phyloP scores from a whole-genome alignment of 1,140 invertebrate genomes.

The Hyphantria cunea region DNA sequence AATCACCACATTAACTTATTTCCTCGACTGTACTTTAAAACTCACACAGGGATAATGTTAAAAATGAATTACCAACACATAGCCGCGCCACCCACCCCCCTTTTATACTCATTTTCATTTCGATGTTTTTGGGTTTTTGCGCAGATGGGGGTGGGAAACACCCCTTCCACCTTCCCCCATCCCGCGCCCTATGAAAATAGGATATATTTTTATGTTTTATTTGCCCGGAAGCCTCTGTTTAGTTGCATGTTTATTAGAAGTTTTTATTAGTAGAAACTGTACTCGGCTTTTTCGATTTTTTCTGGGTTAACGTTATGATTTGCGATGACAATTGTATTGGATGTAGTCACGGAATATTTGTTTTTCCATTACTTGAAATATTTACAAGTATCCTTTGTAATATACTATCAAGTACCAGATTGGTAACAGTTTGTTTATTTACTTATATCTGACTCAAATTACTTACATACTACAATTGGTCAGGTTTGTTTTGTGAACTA shows the following conservation, averaged over 20 bases:
- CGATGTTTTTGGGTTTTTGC: slow-evolving; percentile 82
- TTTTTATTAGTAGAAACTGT: slow-evolving; percentile 78
- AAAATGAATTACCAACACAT: slow-evolving; percentile 81
- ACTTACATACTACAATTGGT: no score
- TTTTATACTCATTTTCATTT: slow-evolving; percentile 80
- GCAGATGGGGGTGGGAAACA: slow-evolving; percentile 57
- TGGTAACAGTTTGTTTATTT: neutral
- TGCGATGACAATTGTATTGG: slow-evolving; percentile 54
- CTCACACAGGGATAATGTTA: slow-evolving; percentile 80
- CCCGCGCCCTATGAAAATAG: slow-evolving; percentile 79
- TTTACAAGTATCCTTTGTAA: slow-evolving; percentile 31
- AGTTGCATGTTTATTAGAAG: slow-evolving; percentile 81
- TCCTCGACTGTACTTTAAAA: slow-evolving; percentile 77
- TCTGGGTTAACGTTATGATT: slow-evolving; percentile 55
- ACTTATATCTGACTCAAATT: neutral
- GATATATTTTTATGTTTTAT: slow-evolving; percentile 82
- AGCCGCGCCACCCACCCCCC: slow-evolving; percentile 59
- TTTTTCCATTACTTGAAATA: slow-evolving; percentile 50
- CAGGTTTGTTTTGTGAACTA: no score
- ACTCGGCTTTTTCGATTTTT: slow-evolving; percentile 47
- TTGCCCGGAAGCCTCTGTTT: slow-evolving; percentile 77
- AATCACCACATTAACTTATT: slow-evolving; percentile 7
- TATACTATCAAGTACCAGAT: slow-evolving; percentile 14
- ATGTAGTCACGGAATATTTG: slow-evolving; percentile 65
- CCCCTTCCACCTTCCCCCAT: slow-evolving; percentile 42